These are phyloP conservation scores for Crenichthys baileyi DNA, from an alignment of 2,797 vertebrate species.

Conservation along the genomic window DNA sequence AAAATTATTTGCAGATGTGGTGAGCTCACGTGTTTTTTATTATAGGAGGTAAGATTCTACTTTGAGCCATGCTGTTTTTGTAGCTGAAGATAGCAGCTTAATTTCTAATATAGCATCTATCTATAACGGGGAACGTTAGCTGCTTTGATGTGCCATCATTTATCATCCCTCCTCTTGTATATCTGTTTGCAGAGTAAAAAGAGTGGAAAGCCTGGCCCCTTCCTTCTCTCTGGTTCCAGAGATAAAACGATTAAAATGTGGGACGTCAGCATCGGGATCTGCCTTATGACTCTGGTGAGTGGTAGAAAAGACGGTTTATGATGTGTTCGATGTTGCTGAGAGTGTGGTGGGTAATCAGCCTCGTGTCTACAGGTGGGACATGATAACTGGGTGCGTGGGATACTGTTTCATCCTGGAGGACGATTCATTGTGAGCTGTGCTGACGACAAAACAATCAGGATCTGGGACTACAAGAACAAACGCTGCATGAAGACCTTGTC, in stretches of 20 bases:
- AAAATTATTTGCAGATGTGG: neutral
- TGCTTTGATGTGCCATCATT: neutral
- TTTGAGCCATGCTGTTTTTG: neutral
- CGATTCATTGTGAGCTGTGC: conserved; percentile 99
- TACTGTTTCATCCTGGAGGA: conserved; percentile 96
- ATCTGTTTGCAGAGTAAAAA: conserved; percentile 89
- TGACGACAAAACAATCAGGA: conserved; percentile 98
- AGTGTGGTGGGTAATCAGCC: neutral
- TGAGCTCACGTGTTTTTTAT: neutral
- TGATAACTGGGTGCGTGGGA: conserved; percentile 99
- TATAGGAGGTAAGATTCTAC: neutral
- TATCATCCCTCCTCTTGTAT: neutral
- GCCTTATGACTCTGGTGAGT: conserved; percentile 99
- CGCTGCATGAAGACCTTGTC: conserved; percentile 99
- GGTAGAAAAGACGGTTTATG: neutral
- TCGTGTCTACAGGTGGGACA: conserved; percentile 88
- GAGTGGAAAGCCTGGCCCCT: conserved; percentile 97
- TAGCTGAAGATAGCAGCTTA: neutral
- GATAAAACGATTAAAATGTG: conserved; percentile 99
- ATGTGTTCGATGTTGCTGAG: neutral
- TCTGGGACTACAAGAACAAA: conserved; percentile 99
- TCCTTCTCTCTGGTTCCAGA: conserved; percentile 98
- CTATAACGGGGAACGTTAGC: neutral
- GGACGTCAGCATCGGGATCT: conserved; percentile 99
- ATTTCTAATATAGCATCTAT: neutral